Evolutionary conservation across 1,140 invertebrate species (phyloP), one percentile per base, ranked within the genome.

Genomic region (Bombus polaris): DNA sequence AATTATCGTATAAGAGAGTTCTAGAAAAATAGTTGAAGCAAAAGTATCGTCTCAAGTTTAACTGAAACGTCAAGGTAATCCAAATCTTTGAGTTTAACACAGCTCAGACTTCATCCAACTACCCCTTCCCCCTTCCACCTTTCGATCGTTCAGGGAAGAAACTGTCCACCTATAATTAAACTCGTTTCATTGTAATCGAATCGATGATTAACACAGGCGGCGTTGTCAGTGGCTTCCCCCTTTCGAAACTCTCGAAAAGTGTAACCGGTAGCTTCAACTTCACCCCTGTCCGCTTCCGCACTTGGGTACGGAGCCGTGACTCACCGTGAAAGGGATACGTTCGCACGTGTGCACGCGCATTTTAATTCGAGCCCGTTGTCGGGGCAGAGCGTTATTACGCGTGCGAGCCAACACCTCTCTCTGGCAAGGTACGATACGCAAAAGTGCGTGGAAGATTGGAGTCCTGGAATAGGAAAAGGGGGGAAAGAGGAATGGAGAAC

Each of bases 301-400:
- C 32, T 32, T 9, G 35, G 44, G 37, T 66, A 71, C 39, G n/a
- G 39, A 12, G 1, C 2, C 53, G 68, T 84, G 83, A 84, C 83
- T 84, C 76, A 84, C 35, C 66, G 32, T 18, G 65, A 22, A 79
- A 79, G 76, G 83, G 76, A 47, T 68, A 37, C 18, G 28, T 39
- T 47, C 47, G 77, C 77, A 59, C 86, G 81, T 76, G 75, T 70
- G 44, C 57, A 57, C 85, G 53, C 77, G 71, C 78, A 81, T 86
- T 82, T 88, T 68, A 66, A 80, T 87, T 83, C 80, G 85, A 39
- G 15, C 13, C 35, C 22, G 68, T 9, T 39, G 75, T 15, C 5
- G 18, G 18, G 18, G 47, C 18, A 53, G 18, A 22, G 6, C 47
- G 80, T 76, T 62, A 85, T 85, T 81, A 79, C 37, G 53, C 75